phyloP scores from a whole-genome alignment of 2,113 vertebrate species.

The Gnathonemus echidnorhynchus region DNA sequence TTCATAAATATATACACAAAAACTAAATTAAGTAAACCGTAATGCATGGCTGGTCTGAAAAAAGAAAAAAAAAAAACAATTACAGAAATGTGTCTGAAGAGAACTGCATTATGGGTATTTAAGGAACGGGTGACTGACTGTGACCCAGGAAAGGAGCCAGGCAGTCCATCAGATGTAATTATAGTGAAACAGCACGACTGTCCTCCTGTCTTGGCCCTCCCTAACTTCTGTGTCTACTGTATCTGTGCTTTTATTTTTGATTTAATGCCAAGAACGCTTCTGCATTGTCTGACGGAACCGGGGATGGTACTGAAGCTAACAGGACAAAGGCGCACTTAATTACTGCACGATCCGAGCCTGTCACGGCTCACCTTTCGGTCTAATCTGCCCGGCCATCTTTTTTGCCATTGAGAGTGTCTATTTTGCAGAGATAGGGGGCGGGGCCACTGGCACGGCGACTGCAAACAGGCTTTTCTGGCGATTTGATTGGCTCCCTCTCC shows the following conservation, averaged over 20 bases:
- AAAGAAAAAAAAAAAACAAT: not conserved
- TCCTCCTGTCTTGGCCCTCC: not conserved
- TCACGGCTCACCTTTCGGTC: not conserved
- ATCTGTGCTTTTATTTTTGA: not conserved
- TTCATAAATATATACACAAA: not conserved
- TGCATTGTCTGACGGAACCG: not conserved
- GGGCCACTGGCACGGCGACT: not conserved
- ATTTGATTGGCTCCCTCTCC: not conserved
- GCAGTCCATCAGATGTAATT: constrained; percentile 8
- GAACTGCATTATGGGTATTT: not conserved
- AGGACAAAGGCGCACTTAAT: not conserved
- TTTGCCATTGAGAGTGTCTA: not conserved
- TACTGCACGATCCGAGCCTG: not conserved
- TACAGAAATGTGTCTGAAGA: constrained; percentile 2
- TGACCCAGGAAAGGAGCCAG: constrained; percentile 1
- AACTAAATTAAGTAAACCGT: not conserved
- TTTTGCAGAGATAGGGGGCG: not conserved
- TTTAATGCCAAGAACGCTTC: not conserved
- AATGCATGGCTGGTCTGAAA: not conserved
- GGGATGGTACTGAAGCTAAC: not conserved
- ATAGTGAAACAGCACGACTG: not conserved
- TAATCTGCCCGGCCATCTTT: not conserved
- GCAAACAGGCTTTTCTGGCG: not conserved
- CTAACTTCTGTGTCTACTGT: not conserved
- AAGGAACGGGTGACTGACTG: not conserved